phyloP scores from a whole-genome alignment of 1,140 invertebrate genomes.

The Saccostrea cuccullata region DNA sequence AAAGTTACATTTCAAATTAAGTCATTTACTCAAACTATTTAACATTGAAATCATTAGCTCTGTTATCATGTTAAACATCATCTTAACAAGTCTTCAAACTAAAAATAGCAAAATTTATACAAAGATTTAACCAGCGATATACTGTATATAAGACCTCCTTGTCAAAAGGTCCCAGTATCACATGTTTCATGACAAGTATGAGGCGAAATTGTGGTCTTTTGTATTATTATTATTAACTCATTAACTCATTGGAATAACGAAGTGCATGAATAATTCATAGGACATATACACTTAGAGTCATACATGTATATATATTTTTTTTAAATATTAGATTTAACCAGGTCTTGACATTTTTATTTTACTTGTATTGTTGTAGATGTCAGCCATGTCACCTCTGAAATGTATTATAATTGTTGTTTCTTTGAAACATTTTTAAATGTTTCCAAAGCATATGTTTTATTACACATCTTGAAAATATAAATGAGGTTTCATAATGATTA shows the following conservation, averaged over 20 bases:
- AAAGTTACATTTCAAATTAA: neutral
- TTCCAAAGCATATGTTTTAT: too few species aligned
- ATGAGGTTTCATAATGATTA: too few species aligned
- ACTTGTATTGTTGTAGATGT: neutral
- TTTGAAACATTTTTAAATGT: neutral
- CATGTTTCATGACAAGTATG: neutral
- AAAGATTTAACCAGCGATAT: neutral
- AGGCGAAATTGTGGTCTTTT: neutral
- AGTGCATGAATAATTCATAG: constrained; percentile 6
- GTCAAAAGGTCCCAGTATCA: neutral
- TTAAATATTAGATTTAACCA: too few species aligned
- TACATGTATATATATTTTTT: too few species aligned
- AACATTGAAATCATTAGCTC: neutral
- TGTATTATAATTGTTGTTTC: neutral
- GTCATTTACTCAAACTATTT: neutral
- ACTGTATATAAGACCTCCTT: neutral
- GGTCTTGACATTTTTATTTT: too few species aligned
- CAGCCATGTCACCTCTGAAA: neutral
- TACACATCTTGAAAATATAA: too few species aligned
- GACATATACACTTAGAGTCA: neutral
- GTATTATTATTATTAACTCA: neutral
- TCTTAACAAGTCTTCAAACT: too few species aligned
- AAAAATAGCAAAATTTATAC: neutral
- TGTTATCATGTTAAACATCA: too few species aligned
- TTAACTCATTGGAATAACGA: neutral